Conservation (phyloP, 2,888 invertebrate species). For the Epicampocera succincta region DNA sequence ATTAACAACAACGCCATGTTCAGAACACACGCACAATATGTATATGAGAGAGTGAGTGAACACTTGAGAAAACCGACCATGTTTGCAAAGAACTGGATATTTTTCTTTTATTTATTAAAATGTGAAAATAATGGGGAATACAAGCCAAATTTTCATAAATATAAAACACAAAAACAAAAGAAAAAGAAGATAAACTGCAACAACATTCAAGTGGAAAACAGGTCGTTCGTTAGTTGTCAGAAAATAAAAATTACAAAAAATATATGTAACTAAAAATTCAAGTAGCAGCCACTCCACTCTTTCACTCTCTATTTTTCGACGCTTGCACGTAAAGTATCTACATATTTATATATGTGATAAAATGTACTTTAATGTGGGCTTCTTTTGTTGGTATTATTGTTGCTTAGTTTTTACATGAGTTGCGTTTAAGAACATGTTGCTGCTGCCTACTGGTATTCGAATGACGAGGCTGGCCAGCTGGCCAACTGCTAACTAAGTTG, state of each 20-base stretch:
- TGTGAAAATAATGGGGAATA: slow-evolving; percentile 52
- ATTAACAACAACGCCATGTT: slow-evolving; percentile 21
- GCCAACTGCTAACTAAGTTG: background rate
- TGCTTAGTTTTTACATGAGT: background rate
- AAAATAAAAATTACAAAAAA: slow-evolving; percentile 34
- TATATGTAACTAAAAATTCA: slow-evolving; percentile 26
- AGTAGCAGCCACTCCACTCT: slow-evolving; percentile 10
- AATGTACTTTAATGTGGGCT: slow-evolving; percentile 33
- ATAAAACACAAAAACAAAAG: background rate
- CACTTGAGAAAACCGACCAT: background rate
- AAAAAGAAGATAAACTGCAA: slow-evolving; percentile 12
- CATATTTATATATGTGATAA: no score
- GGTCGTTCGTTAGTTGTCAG: slow-evolving; percentile 55
- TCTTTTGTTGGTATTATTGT: background rate
- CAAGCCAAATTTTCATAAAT: slow-evolving; percentile 31
- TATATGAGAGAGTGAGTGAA: slow-evolving; percentile 1
- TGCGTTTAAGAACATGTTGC: slow-evolving; percentile 6
- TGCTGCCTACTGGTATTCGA: background rate
- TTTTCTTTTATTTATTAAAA: slow-evolving; percentile 20
- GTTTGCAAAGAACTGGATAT: slow-evolving; percentile 46
- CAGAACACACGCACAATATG: slow-evolving; percentile 21
- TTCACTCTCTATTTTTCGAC: slow-evolving; percentile 24
- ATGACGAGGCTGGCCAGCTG: background rate
- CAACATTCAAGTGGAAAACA: slow-evolving; percentile 34
- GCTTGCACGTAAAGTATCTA: background rate